phyloP scores from a whole-genome alignment of 2,113 vertebrate genomes.

The Physeter macrocephalus region DNA sequence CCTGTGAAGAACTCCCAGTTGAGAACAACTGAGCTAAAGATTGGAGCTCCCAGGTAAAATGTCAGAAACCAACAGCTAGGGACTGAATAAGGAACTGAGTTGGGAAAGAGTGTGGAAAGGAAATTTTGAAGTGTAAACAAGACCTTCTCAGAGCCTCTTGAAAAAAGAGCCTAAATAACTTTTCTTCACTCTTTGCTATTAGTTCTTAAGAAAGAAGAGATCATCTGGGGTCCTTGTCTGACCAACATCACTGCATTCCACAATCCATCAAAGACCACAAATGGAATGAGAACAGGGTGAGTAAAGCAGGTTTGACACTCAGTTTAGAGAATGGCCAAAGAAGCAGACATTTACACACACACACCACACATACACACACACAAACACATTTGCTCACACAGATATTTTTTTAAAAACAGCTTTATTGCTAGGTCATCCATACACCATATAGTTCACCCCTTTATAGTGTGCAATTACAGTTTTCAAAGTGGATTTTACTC shows the following conservation, averaged over 20 bases:
- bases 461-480: background rate
- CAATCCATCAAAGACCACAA: constrained; percentile 12
- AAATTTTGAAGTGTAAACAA: background rate
- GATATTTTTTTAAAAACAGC: background rate
- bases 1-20: background rate
- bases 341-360: background rate
- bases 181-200: background rate
- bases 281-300: background rate
- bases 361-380: background rate
- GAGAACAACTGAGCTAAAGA: background rate
- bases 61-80: background rate
- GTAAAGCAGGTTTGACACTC: background rate
- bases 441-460: background rate
- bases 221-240: background rate
- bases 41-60: background rate
- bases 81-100: background rate
- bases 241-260: background rate
- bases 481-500: background rate
- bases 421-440: background rate
- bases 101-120: background rate
- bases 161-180: background rate
- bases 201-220: constrained; percentile 29
- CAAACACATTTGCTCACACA: background rate
- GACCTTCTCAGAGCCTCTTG: background rate
- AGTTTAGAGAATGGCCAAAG: background rate